phyloP scores from a whole-genome alignment of 1,140 invertebrate species.

The Propsilocerus akamusi region DNA sequence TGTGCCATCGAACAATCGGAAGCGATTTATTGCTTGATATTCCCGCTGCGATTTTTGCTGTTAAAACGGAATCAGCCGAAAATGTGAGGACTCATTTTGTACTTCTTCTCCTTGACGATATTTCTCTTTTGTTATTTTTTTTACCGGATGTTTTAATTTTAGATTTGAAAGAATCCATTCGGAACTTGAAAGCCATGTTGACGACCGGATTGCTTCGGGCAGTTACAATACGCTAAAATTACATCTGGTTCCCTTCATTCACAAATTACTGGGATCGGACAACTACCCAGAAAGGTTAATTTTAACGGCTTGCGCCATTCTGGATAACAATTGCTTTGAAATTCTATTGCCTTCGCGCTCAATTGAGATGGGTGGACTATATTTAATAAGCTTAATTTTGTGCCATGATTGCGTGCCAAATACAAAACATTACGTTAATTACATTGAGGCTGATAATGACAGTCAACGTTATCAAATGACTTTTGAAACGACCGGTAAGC shows the following conservation, averaged over 20 bases:
- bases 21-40: conserved; percentile 38
- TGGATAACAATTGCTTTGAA: conserved; percentile 49
- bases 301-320: conserved; percentile 39
- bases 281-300: conserved; percentile 35
- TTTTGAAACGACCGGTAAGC: conserved; percentile 2
- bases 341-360: conserved; percentile 26
- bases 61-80: conserved; percentile 31
- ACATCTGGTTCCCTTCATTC: conserved; percentile 38
- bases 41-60: conserved; percentile 39
- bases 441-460: neutral
- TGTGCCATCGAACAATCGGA: conserved; percentile 14
- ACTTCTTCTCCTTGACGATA: too few species aligned
- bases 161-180: conserved; percentile 30
- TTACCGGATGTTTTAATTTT: neutral
- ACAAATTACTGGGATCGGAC: conserved; percentile 31
- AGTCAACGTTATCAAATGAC: neutral
- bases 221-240: conserved; percentile 34
- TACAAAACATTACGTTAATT: conserved; percentile 22
- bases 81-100: too few species aligned
- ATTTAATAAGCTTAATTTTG: conserved; percentile 36
- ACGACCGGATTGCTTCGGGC: conserved; percentile 33
- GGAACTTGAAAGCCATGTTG: conserved; percentile 36
- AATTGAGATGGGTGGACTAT: conserved; percentile 33
- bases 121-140: too few species aligned
- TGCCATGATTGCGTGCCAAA: conserved; percentile 45